Evolutionary conservation across 2,797 vertebrate species (phyloP), one percentile per base, ranked within the genome.

Genomic region (Babyrousa celebensis): DNA sequence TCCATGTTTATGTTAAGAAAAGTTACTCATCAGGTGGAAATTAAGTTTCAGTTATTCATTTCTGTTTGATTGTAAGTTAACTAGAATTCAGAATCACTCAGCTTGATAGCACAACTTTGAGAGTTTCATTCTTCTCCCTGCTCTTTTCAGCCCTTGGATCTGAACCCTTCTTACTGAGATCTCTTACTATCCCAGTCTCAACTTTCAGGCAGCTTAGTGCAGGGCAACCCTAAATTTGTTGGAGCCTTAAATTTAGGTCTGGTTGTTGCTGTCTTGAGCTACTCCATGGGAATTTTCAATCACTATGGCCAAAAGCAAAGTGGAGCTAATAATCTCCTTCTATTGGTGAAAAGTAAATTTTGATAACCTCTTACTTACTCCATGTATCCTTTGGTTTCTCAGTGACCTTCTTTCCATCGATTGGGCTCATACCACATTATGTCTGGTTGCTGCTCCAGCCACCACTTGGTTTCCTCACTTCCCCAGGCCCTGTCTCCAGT

Each of bases 351-450:
- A 48, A 74, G 10, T 54, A 14, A 58, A 21, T 12, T 48, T 32
- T 68, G 2, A 1, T 21, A 52, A 1, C 23, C 12, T 63, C 11
- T 21, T 15, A 0, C 7, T 23, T 58, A 15, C 3, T 2, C 6
- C 17, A 0, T 3, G 36, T 17, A 11, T 32, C 62, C 29, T 36
- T 94, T 88, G 27, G 1, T 72, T 75, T 12, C 4, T 21, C 6
- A 23, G 14, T 21, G 43, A 68, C 60, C 52, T 32, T 23, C 14
- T 43, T 56, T 36, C 32, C 4, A 0, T 21, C 6, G 16, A 14
- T 56, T 43, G 62, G 54, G 54, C 52, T 70, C 36, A 52, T 3
- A 25, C 5, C 16, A 23, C 52, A 5, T 6, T 6, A 0, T 40
- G 8, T 32, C 60, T 36, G 5, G 6, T 23, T n/a, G 18, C 36